phyloP scores from a whole-genome alignment of 2,888 invertebrate genomes.

The Hemithea aestivaria region DNA sequence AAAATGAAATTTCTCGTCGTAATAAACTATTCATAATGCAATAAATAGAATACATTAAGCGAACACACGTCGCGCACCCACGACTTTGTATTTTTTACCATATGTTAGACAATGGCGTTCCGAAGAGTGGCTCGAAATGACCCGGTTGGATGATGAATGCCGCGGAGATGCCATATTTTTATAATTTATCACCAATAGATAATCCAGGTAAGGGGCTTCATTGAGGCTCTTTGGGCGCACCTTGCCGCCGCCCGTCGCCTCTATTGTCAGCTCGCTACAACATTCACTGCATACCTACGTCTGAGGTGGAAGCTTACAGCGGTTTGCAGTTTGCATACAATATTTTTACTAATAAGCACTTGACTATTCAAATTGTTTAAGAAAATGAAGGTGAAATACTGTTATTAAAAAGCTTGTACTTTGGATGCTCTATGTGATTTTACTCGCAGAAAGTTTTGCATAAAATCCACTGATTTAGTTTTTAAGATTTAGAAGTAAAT shows the following conservation, averaged over 20 bases:
- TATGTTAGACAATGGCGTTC: conserved; percentile 43
- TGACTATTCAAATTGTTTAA: too few species aligned
- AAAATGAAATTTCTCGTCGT: too few species aligned
- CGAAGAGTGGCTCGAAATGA: conserved; percentile 41
- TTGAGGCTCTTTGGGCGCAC: conserved; percentile 51
- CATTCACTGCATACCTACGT: conserved; percentile 28
- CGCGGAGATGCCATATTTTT: conserved; percentile 70
- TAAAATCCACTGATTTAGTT: too few species aligned
- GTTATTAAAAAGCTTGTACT: too few species aligned
- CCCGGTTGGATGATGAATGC: conserved; percentile 71
- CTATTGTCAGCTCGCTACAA: conserved; percentile 41
- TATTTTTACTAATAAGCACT: conserved; percentile 2
- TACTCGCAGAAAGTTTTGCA: too few species aligned
- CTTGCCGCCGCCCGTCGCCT: conserved; percentile 62
- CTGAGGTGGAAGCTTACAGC: conserved; percentile 17
- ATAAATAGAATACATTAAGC: conserved; percentile 12
- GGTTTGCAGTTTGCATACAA: too few species aligned
- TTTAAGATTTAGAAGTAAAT: too few species aligned
- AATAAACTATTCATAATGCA: conserved; percentile 3
- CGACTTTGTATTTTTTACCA: conserved; percentile 35
- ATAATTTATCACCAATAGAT: conserved; percentile 75
- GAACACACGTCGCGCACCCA: conserved; percentile 11
- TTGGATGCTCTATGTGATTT: too few species aligned
- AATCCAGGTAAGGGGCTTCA: conserved; percentile 71
- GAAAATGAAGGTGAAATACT: too few species aligned